A percentile compares a stretch with the other conserved stretches of the same genome.
phyloP scores from a whole-genome alignment of 2,888 invertebrate species.

The Habroteleia sp. region DNA sequence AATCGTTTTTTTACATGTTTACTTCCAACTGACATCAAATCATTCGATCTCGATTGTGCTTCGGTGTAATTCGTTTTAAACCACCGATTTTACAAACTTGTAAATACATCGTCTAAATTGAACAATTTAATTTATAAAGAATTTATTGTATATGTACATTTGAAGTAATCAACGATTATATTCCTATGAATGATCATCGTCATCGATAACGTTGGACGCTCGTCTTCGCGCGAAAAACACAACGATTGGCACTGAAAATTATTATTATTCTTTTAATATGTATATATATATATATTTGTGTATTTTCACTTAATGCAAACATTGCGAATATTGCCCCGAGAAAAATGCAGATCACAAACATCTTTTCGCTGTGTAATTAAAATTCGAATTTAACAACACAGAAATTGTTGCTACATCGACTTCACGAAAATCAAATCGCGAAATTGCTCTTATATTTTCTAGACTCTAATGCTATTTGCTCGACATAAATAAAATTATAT shows the following conservation, averaged over 20 bases:
- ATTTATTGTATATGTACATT: slow-evolving; percentile 50
- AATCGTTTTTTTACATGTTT: slow-evolving; percentile 1
- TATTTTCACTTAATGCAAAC: slow-evolving; percentile 36
- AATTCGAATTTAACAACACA: slow-evolving; percentile 13
- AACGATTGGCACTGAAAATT: slow-evolving; percentile 60
- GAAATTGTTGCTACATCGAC: slow-evolving; percentile 5
- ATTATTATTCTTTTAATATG: slow-evolving; percentile 33
- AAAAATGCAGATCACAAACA: slow-evolving; percentile 37
- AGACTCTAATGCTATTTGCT: slow-evolving; percentile 49
- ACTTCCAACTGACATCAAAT: slow-evolving; percentile 2
- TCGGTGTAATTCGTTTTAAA: slow-evolving; percentile 27
- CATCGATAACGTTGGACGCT: slow-evolving; percentile 50
- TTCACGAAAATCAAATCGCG: slow-evolving; percentile 6
- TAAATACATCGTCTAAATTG: slow-evolving; percentile 37
- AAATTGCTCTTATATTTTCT: not conserved
- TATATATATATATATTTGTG: slow-evolving; percentile 42
- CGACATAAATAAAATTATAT: slow-evolving; percentile 13
- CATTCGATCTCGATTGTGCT: slow-evolving; percentile 45
- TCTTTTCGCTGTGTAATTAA: slow-evolving; percentile 17
- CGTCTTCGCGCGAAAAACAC: slow-evolving; percentile 55
- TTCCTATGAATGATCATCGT: slow-evolving; percentile 55
- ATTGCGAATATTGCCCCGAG: slow-evolving; percentile 30
- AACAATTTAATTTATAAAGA: slow-evolving; percentile 50
- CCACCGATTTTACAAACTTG: slow-evolving; percentile 35
- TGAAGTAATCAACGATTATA: slow-evolving; percentile 48